phyloP scores from a whole-genome alignment of 2,797 vertebrate species.

The Coluber constrictor region DNA sequence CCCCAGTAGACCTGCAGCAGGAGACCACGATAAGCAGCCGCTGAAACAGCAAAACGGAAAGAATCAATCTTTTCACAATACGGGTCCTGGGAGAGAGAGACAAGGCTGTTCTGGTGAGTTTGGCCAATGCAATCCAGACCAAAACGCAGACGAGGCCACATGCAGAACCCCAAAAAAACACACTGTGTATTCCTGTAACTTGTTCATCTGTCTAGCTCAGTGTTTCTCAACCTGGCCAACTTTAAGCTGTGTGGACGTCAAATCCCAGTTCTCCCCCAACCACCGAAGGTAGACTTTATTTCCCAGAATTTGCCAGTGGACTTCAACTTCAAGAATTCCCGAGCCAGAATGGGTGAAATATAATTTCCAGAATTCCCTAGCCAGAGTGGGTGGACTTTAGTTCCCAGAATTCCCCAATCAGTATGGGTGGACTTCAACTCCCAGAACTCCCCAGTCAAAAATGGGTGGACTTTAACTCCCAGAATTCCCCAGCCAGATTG shows the following conservation, averaged over 20 bases:
- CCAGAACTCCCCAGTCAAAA: too few species aligned
- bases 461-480: too few species aligned
- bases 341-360: too few species aligned
- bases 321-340: too few species aligned
- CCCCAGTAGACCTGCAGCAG: background rate
- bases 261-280: background rate
- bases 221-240: background rate
- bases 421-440: too few species aligned
- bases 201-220: background rate
- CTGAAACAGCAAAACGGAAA: slow-evolving; percentile 6
- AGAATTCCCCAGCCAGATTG: too few species aligned
- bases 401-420: too few species aligned
- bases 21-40: slow-evolving; percentile 33
- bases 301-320: background rate
- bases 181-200: rapidly evolving
- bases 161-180: background rate
- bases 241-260: background rate
- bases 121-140: background rate
- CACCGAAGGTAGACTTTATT: too few species aligned
- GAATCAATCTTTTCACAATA: background rate
- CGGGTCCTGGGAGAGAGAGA: background rate
- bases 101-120: background rate
- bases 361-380: background rate
- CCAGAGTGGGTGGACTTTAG: too few species aligned
- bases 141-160: background rate